Conservation (phyloP, 2,797 vertebrate genomes). For the Scarus forsteni region DNA sequence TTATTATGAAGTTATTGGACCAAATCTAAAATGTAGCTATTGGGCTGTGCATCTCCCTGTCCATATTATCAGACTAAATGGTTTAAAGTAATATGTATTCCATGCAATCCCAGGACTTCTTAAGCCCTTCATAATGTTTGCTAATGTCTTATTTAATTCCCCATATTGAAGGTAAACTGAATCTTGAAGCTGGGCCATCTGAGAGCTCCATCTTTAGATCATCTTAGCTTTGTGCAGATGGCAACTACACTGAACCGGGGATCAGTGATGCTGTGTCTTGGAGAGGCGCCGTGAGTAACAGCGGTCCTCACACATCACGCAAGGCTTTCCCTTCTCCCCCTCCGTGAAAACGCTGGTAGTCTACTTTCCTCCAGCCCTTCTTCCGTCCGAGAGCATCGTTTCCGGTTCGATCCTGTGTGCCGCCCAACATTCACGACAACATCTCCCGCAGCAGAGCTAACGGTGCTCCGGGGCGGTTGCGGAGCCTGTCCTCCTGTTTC, state of each 20-base stretch:
- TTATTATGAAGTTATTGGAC: no score
- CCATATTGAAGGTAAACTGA: no score
- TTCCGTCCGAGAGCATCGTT: constrained; percentile 46
- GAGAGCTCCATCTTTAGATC: neutral
- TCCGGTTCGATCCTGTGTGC: constrained; percentile 60
- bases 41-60: no score
- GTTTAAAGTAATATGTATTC: no score
- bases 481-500: constrained; percentile 58
- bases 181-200: no score
- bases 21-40: no score
- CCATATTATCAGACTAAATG: no score
- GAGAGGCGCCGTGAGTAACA: constrained; percentile 59
- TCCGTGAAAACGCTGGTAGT: constrained; percentile 76
- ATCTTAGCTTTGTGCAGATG: neutral
- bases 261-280: constrained; percentile 7
- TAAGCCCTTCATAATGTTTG: no score
- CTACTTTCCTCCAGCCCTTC: constrained; percentile 46
- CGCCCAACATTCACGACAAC: constrained; percentile 66
- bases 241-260: constrained; percentile 13
- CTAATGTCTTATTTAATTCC: no score
- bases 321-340: constrained; percentile 71
- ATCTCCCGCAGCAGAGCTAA: constrained; percentile 62
- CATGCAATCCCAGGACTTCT: no score
- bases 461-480: constrained; percentile 70
- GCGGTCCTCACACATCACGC: constrained; percentile 66